phyloP scores from a whole-genome alignment of 2,113 vertebrate species.

The Alethe diademata region DNA sequence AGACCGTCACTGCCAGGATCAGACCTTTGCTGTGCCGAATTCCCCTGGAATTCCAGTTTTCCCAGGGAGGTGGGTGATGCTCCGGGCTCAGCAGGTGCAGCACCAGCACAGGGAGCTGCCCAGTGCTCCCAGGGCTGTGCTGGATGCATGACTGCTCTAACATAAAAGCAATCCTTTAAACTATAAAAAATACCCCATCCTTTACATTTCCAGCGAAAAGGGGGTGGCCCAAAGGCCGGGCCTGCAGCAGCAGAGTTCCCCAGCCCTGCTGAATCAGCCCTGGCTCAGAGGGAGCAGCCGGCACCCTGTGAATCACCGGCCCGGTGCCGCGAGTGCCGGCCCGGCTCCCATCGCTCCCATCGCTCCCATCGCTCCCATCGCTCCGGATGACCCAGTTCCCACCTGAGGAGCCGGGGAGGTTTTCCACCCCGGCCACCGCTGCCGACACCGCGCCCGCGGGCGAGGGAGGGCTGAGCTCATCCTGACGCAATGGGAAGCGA shows the following conservation, averaged over 20 bases:
- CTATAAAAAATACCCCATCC: neutral
- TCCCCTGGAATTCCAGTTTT: neutral
- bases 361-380: neutral
- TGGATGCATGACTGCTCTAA: neutral
- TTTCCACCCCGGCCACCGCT: neutral
- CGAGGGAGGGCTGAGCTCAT: neutral
- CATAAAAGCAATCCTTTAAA: neutral
- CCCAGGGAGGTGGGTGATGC: neutral
- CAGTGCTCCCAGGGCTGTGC: accelerated
- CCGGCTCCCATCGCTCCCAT: neutral
- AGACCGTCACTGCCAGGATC: neutral
- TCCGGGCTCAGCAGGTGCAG: neutral
- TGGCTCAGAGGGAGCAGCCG: neutral
- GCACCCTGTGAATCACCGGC: conserved; percentile 14
- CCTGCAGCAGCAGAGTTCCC: neutral
- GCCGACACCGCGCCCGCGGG: neutral
- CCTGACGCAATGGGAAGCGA: neutral
- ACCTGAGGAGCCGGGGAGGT: neutral
- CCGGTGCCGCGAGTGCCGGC: neutral
- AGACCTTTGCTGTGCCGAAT: neutral
- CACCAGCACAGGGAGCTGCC: accelerated
- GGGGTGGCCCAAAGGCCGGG: neutral
- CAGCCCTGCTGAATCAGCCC: conserved; percentile 14
- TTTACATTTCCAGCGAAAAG: neutral
- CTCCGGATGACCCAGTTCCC: neutral